Conservation (phyloP, 2,113 vertebrate genomes). For the Synchiropus splendidus region DNA sequence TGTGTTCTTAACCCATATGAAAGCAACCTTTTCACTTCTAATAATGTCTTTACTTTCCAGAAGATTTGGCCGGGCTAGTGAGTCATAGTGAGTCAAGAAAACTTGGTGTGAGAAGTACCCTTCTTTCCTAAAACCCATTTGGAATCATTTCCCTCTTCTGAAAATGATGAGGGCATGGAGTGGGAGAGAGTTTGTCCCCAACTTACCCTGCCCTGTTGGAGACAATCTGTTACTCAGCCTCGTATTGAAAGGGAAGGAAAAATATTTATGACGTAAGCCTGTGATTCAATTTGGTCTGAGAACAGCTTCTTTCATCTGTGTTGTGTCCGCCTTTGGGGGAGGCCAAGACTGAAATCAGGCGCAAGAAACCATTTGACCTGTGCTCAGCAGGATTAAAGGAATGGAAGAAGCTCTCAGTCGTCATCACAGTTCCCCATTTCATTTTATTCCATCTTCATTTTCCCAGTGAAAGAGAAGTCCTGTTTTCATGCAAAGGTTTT, state of each 20-base stretch:
- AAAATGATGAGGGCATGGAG: constrained; percentile 15
- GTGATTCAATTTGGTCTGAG: no score
- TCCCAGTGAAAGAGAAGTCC: no score
- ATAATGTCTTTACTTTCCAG: constrained; percentile 11
- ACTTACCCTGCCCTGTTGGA: constrained; percentile 15
- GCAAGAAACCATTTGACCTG: no score
- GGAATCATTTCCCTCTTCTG: constrained; percentile 31
- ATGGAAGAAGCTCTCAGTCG: no score
- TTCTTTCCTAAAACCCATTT: constrained; percentile 13
- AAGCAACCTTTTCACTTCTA: constrained; percentile 20
- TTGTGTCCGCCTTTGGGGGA: no score
- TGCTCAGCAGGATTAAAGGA: no score
- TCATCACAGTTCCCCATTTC: no score
- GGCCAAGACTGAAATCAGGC: no score
- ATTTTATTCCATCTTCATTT: no score
- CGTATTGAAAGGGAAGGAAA: constrained; percentile 21
- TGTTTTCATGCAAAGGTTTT: no score
- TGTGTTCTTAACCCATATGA: constrained; percentile 9
- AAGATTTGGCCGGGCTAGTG: constrained; percentile 5
- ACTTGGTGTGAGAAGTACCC: constrained; percentile 1
- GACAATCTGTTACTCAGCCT: constrained; percentile 22
- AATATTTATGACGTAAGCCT: no score
- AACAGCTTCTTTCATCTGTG: no score
- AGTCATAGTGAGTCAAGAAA: constrained; percentile 30
- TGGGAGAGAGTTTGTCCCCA: background rate